phyloP scores from a whole-genome alignment of 2,113 vertebrate species.

The Anthoscopus minutus region DNA sequence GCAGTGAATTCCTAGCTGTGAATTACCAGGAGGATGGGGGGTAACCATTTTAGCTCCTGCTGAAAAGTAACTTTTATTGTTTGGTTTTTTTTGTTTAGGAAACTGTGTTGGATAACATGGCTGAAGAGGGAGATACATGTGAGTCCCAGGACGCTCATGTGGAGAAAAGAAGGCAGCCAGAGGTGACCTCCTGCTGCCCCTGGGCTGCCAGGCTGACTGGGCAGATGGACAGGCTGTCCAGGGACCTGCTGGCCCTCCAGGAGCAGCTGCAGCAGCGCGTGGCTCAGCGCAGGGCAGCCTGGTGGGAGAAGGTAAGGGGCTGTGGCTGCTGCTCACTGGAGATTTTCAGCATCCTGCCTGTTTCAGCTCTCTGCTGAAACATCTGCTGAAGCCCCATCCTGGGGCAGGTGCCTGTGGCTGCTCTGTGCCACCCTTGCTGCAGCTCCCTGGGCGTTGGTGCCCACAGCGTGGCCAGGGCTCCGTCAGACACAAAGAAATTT shows the following conservation, averaged over 20 bases:
- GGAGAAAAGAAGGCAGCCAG: background rate
- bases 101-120: conserved; percentile 49
- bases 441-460: background rate
- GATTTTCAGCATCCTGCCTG: background rate
- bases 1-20: background rate
- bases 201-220: background rate
- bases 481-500: background rate
- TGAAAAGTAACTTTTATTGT: background rate
- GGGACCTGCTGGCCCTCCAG: conserved; percentile 11
- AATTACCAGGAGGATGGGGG: background rate
- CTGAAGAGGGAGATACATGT: background rate
- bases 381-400: too few relatives aligned
- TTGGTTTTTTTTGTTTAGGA: conserved; percentile 62
- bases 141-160: background rate
- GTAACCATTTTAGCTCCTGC: background rate
- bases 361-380: background rate
- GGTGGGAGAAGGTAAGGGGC: conserved; percentile 61
- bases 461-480: background rate
- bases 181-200: background rate
- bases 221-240: background rate
- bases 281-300: background rate
- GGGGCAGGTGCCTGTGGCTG: background rate
- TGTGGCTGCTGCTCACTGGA: background rate
- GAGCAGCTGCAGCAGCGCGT: conserved; percentile 7
- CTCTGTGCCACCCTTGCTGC: background rate